Evolutionary conservation across 2,113 vertebrate species (phyloP), one percentile per base, ranked within the genome.

Genomic region (Fulmarus glacialis): DNA sequence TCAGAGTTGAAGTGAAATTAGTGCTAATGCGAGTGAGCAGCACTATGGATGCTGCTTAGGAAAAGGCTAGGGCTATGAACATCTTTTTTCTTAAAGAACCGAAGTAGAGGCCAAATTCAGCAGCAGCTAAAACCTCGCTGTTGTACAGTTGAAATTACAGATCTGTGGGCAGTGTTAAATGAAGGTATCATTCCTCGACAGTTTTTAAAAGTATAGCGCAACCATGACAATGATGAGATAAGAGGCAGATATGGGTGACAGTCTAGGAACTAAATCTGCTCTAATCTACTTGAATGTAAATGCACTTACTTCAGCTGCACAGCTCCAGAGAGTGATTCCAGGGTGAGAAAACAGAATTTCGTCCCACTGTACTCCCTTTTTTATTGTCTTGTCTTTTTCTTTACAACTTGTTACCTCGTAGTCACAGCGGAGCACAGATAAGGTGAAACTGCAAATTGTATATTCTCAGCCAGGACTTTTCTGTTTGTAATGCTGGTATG

Each of bases 391-490:
- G 19, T 14, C 20, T 78, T 77, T 90, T 83, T 74, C 63, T 73
- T 89, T 81, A 55, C 0, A 0, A 8, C 93, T 52, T 47, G 11
- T 97, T 99, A 98, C 96, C 95, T 45, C 85, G 83, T 32, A 97
- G 50, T 96, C 21, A 98, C 94, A 8, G 87, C 96, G 63, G 88
- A 98, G 77, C 88, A 91, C 55, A 96, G 96, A 58, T 74, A 98
- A 87, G 93, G 77, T 47, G 96, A 98, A 9, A 98, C 97, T 10
- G 98, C 98, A 45, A 97, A 98, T 15, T 98, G 98, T 17, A 97
- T 98, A 97, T 96, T 98, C 97, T 99, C 98, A 3, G 98, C 98
- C 1, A 96, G 98, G 86, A 98, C 98, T 2, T 99, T 98, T 80
- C 96, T 98, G n/a, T 99, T 98, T 16, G 98, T 98, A 63, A 98